Conservation (phyloP, 2,888 invertebrate species). For the Mactromeris polynyma region DNA sequence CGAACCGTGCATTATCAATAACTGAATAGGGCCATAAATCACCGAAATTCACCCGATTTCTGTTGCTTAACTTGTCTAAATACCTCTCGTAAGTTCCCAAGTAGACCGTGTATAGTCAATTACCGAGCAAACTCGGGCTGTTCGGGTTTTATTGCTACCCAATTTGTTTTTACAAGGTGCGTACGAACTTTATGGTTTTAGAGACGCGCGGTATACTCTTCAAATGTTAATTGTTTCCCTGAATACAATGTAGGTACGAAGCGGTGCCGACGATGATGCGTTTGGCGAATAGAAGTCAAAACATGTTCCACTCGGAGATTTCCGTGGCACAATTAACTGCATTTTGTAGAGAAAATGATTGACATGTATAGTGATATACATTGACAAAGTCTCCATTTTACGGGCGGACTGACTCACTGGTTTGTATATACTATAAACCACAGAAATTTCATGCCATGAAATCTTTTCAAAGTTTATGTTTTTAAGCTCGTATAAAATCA, state of each 20-base stretch:
- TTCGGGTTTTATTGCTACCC: conserved; percentile 32
- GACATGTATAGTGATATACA: conserved; percentile 18
- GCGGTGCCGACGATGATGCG: background rate
- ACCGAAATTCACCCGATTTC: background rate
- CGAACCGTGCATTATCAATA: too few relatives aligned
- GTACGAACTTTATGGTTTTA: conserved; percentile 47
- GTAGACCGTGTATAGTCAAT: conserved; percentile 28
- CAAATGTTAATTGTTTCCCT: conserved; percentile 54
- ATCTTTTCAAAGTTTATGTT: conserved; percentile 6
- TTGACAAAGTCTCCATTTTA: conserved; percentile 34
- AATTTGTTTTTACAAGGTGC: conserved; percentile 59
- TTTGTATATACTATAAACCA: conserved; percentile 15
- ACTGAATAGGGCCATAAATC: background rate
- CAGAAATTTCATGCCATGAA: conserved; percentile 25
- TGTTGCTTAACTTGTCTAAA: conserved; percentile 18
- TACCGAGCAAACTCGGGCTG: conserved; percentile 14
- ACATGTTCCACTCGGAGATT: background rate
- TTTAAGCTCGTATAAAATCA: background rate
- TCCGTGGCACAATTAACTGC: conserved; percentile 23
- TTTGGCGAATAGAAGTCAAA: conserved; percentile 21
- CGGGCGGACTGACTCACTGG: conserved; percentile 12
- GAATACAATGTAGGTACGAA: background rate
- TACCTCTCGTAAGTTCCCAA: conserved; percentile 16
- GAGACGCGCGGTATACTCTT: conserved; percentile 31
- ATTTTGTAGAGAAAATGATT: conserved; percentile 23